Base-by-base conservation (phyloP, 2,797 vertebrate species). In the Sebastes cheni region DNA sequence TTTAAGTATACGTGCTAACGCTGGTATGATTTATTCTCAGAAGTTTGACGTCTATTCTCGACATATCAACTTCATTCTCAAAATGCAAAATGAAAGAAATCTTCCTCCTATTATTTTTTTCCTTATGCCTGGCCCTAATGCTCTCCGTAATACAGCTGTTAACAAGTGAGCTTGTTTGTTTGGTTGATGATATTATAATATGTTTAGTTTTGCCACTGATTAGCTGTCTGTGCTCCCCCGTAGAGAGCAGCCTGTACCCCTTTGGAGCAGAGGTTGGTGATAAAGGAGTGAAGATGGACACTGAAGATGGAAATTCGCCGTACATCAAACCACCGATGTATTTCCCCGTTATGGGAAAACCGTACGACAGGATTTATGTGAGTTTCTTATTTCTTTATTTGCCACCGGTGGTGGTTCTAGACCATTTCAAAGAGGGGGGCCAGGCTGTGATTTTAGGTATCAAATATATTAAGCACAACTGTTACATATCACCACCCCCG, bases 241-340 rank as follows among this genome's bases (percentile, higher is more conserved):
- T 76, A 97, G 96, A 96, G 85, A 93, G 94, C 61, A 77, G 74
- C 77, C 77, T 97, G 80, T 96, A 91, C 86, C 96, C 96, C 2
- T 97, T 90, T 89, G 97, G 97, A 91, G 72, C 74, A 11, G 94
- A 94, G 36, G 93, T 94, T 18, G 95, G 93, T 54, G 97, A 97
- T 83, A n/a, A 68, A 81, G 42, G 20, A 42, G 61, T 96, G 16
- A 74, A 86, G 74, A 72, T 95, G 8, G 80, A 89, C 25, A 32
- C 78, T 29, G 85, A 88, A 85, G 97, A 97, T 92, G 96, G 92
- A 86, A 96, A 93, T 81, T 97, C 97, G 27, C 96, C 95, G 3
- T 97, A 95, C 83, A 96, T 97, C 58, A 89, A 34, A 32, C 95
- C 95, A 30, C 92, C 94, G 2, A 70, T 91, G 66, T 94, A 95